phyloP scores from a whole-genome alignment of 2,888 invertebrate species.

The Andrena camellia region DNA sequence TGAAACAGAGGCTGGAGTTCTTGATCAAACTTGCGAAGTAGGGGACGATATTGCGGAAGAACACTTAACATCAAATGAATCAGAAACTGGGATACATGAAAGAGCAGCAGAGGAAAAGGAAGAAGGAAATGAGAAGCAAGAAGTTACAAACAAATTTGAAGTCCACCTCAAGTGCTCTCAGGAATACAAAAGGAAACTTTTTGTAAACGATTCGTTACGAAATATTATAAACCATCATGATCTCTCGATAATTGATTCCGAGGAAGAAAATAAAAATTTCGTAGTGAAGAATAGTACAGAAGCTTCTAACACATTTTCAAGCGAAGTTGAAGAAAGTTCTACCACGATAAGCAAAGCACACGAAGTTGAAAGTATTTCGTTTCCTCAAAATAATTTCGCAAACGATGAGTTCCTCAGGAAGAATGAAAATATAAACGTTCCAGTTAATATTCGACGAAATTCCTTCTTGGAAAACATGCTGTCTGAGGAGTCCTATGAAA shows the following conservation, averaged over 20 bases:
- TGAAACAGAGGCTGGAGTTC: neutral
- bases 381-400: neutral
- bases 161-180: neutral
- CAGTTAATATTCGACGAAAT: slow-evolving; percentile 73
- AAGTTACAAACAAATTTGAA: neutral
- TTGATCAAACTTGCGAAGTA: neutral
- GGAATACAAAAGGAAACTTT: slow-evolving; percentile 41
- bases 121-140: neutral
- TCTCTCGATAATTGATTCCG: slow-evolving; percentile 26
- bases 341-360: neutral
- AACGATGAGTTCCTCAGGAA: neutral
- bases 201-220: slow-evolving; percentile 60
- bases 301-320: neutral
- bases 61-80: neutral
- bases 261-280: slow-evolving; percentile 44
- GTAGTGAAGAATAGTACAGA: slow-evolving; percentile 12
- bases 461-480: slow-evolving; percentile 80
- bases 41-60: neutral
- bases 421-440: neutral
- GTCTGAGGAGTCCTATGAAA: slow-evolving; percentile 56
- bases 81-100: neutral
- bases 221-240: slow-evolving; percentile 51
- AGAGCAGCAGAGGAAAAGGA: neutral
- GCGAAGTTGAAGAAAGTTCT: too few species aligned
- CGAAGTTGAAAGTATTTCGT: neutral